Conservation (phyloP, 2,888 invertebrate species). For the Andrena camellia region DNA sequence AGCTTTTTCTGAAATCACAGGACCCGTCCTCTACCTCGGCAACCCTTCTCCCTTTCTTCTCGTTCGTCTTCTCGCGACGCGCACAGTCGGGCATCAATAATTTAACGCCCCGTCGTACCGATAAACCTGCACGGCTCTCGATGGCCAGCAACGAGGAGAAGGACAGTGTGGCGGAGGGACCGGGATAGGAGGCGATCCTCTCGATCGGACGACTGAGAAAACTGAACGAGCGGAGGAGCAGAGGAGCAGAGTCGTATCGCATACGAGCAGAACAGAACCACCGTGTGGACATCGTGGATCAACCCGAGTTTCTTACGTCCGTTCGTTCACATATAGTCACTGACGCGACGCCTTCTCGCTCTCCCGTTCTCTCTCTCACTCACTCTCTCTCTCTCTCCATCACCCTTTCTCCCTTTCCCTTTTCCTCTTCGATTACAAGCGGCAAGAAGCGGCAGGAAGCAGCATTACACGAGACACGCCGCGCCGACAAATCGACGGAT, state of each 20-base stretch:
- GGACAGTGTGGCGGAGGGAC: constrained; percentile 15
- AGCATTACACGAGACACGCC: constrained; percentile 82
- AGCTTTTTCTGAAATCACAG: constrained; percentile 78
- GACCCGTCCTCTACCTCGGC: constrained; percentile 61
- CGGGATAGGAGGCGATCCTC: constrained; percentile 25
- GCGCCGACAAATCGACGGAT: constrained; percentile 83
- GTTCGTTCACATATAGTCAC: constrained; percentile 80
- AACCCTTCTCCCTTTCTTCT: constrained; percentile 49
- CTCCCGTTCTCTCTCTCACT: constrained; percentile 37
- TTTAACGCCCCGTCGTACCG: constrained; percentile 79
- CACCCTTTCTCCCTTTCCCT: constrained; percentile 51
- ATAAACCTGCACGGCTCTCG: constrained; percentile 69
- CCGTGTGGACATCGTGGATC: constrained; percentile 71
- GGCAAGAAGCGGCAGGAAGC: constrained; percentile 77
- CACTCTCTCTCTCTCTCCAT: constrained; percentile 30
- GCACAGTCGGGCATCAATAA: constrained; percentile 77
- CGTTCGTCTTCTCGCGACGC: constrained; percentile 64
- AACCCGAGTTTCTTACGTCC: constrained; percentile 77
- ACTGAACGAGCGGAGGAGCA: constrained; percentile 22
- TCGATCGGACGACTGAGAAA: constrained; percentile 46
- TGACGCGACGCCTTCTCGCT: constrained; percentile 73
- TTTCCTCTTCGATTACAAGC: constrained; percentile 79
- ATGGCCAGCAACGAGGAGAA: constrained; percentile 32
- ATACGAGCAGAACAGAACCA: constrained; percentile 56
- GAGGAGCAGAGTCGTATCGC: constrained; percentile 45